A percentile compares a stretch with the other conserved stretches of the same genome.
Conservation (phyloP, 2,888 invertebrate species). For the Perdita meconis region DNA sequence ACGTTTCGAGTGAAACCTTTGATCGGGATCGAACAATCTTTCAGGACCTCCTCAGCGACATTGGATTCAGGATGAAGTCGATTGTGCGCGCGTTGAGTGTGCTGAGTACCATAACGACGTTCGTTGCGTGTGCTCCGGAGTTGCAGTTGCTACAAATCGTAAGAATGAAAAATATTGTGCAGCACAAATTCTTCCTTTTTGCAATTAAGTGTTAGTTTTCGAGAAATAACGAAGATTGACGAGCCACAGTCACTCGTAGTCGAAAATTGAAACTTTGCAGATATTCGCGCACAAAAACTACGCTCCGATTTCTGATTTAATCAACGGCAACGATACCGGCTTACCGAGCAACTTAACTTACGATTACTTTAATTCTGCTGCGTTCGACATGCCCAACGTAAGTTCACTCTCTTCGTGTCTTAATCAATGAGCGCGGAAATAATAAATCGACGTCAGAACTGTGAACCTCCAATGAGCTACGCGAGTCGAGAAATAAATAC, state of each 20-base stretch:
- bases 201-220: not conserved
- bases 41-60: not conserved
- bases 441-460: not conserved
- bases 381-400: slow-evolving; percentile 71
- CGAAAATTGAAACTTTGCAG: slow-evolving; percentile 45
- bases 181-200: not conserved
- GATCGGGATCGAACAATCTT: not conserved
- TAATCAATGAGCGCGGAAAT: not conserved
- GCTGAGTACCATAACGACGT: not conserved
- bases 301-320: slow-evolving; percentile 61
- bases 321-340: slow-evolving; percentile 20
- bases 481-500: no score
- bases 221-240: not conserved
- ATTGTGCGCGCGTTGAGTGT: not conserved
- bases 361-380: slow-evolving; percentile 63
- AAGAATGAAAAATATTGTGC: slow-evolving; percentile 39
- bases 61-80: slow-evolving; percentile 18
- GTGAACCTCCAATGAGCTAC: not conserved
- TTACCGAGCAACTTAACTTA: slow-evolving; percentile 66
- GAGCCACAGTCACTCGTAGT: not conserved
- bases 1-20: not conserved
- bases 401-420: slow-evolving; percentile 31
- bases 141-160: slow-evolving; percentile 73
- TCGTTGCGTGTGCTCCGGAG: slow-evolving; percentile 36
- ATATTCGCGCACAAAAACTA: slow-evolving; percentile 73